Conservation (phyloP, 37 sponge, comb jelly and placozoan species). For the Oopsacas minuta region DNA sequence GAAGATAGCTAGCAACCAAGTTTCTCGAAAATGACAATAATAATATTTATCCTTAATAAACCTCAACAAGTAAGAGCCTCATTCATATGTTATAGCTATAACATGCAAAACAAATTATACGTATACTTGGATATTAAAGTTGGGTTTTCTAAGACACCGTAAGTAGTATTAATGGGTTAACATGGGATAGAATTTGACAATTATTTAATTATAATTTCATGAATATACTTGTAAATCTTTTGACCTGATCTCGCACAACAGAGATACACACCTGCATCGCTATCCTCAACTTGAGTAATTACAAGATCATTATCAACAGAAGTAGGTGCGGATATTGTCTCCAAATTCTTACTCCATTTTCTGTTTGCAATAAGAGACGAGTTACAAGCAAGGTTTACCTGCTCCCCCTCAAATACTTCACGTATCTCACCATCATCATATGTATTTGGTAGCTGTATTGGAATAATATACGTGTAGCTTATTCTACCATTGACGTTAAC, state of each 20-base stretch:
- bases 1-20: too few species aligned
- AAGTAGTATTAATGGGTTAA: too few species aligned
- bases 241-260: not conserved
- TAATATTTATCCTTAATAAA: too few species aligned
- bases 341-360: slow-evolving; percentile 4
- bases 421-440: not conserved
- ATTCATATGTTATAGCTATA: too few species aligned
- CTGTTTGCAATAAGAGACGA: not conserved
- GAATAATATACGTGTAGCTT: not conserved
- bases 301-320: not conserved
- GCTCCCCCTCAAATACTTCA: not conserved
- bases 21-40: too few species aligned
- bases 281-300: not conserved
- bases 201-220: not conserved
- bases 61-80: too few species aligned
- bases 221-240: not conserved
- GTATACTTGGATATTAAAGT: too few species aligned
- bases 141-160: too few species aligned
- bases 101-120: too few species aligned
- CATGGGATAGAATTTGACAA: too few species aligned
- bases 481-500: not conserved
- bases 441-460: not conserved
- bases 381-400: not conserved
- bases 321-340: not conserved
- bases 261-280: not conserved